Conservation (phyloP, 1,140 invertebrate species). For the Physella acuta region DNA sequence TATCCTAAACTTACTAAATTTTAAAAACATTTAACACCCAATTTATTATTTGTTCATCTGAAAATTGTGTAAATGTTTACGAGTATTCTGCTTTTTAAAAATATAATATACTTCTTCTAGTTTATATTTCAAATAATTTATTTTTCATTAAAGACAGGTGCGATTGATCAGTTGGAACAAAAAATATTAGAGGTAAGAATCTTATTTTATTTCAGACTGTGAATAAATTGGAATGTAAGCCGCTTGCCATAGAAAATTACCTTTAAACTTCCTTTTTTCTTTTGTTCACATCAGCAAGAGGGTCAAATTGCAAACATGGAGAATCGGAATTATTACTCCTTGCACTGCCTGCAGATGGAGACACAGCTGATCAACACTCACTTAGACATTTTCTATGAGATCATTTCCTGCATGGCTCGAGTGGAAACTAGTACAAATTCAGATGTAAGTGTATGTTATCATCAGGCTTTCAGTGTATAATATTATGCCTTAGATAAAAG, state of each 20-base stretch:
- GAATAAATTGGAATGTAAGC: not conserved
- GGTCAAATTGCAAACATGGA: slow-evolving; percentile 73
- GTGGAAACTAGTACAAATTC: slow-evolving; percentile 68
- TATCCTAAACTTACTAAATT: too few relatives aligned
- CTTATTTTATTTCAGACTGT: not conserved
- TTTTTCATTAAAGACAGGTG: slow-evolving; percentile 63
- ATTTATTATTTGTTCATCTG: too few relatives aligned
- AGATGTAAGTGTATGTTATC: slow-evolving; percentile 70
- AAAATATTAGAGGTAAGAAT: slow-evolving; percentile 66
- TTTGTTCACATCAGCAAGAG: slow-evolving; percentile 63
- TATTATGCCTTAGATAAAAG: too few relatives aligned
- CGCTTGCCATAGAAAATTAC: not conserved
- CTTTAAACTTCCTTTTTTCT: not conserved
- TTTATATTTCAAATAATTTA: too few relatives aligned
- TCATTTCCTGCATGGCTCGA: slow-evolving; percentile 67
- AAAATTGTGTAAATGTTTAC: too few relatives aligned
- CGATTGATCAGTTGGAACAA: slow-evolving; percentile 71
- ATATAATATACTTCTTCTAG: too few relatives aligned
- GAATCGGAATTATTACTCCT: slow-evolving; percentile 70
- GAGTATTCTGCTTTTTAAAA: too few relatives aligned
- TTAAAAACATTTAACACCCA: too few relatives aligned
- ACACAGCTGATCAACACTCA: slow-evolving; percentile 73
- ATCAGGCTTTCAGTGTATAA: too few relatives aligned
- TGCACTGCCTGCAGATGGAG: slow-evolving; percentile 75
- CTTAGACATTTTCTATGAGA: slow-evolving; percentile 69